Evolutionary conservation across 2,113 vertebrate genomes (phyloP), one percentile per base, ranked within the genome.

Genomic region (Phalacrocorax carbo): DNA sequence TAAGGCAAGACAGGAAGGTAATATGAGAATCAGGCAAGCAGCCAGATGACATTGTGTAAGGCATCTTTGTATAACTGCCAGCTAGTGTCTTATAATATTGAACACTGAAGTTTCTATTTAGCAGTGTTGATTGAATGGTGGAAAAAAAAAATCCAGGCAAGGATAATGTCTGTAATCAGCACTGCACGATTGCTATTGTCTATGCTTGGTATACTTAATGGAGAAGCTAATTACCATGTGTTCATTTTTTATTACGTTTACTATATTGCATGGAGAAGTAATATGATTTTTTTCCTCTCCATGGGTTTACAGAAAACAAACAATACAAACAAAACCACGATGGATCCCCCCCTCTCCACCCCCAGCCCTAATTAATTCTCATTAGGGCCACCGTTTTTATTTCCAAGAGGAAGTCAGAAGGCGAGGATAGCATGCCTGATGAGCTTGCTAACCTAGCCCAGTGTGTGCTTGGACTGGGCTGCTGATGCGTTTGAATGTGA

Each of bases 1-100:
- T 96, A 96, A 97, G 91, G 94, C 87, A 94, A 96, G 93, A 96
- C 94, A 96, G 93, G 94, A 96, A 97, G 94, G 92, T 97, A 96
- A 96, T 96, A 96, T 46, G 93, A 97, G 96, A 97, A 96, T 90
- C 95, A 94, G 97, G 95, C 96, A 97, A 89, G 83, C 90, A 97
- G 97, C 97, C 96, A 97, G 96, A 94, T 96, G 94, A 97, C 96
- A 97, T 96, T 96, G 95, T 96, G 93, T 96, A 96, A 97, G 95
- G 94, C 96, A 97, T 97, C 96, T 96, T 96, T 97, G 96, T 96
- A 88, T 96, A 95, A 96, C 96, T 97, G 96, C 96, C 96, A 97
- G 96, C 93, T 97, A 92, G 88, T 94, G 95, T 97, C 95, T 96
- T 96, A 93, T 95, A 96, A 97, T 97, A 97, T 95, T 92, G 95